Percentiles rank a stretch among this genome's conserved stretches.
phyloP scores from a whole-genome alignment of 2,888 invertebrate genomes.

The Pasiphila rectangulata region DNA sequence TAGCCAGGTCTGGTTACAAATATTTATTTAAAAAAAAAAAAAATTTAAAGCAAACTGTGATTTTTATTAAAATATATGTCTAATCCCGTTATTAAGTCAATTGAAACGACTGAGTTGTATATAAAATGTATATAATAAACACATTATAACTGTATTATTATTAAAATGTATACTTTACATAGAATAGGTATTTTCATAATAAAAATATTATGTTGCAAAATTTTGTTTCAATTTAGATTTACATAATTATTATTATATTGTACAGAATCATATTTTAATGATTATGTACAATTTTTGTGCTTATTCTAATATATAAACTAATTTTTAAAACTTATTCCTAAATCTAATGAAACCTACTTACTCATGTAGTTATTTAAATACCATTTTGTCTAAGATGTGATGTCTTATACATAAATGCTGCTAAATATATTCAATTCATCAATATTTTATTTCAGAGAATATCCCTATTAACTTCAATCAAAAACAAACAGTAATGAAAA shows the following conservation, averaged over 20 bases:
- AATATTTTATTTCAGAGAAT: no score
- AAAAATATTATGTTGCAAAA: conserved; percentile 28
- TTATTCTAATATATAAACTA: background rate
- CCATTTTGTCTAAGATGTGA: no score
- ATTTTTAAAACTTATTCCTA: no score
- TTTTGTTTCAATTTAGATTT: conserved; percentile 20
- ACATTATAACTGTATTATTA: conserved; percentile 21
- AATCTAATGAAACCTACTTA: no score
- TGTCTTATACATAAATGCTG: no score
- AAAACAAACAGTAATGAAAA: no score
- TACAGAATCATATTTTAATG: background rate
- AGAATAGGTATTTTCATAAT: conserved; percentile 30
- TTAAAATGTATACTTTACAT: conserved; percentile 15
- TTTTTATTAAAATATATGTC: conserved; percentile 20
- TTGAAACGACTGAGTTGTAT: conserved; percentile 32
- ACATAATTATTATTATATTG: background rate
- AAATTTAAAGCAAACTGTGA: conserved; percentile 25
- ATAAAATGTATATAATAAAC: conserved; percentile 27
- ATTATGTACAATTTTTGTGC: conserved; percentile 3
- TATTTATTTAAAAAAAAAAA: no score
- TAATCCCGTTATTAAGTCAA: conserved; percentile 14
- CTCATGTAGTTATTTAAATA: no score
- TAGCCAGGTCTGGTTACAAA: no score
- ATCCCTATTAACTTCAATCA: no score
- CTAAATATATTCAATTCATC: no score